Conservation (phyloP, 2,113 vertebrate species). For the Tylochromis polylepis region DNA sequence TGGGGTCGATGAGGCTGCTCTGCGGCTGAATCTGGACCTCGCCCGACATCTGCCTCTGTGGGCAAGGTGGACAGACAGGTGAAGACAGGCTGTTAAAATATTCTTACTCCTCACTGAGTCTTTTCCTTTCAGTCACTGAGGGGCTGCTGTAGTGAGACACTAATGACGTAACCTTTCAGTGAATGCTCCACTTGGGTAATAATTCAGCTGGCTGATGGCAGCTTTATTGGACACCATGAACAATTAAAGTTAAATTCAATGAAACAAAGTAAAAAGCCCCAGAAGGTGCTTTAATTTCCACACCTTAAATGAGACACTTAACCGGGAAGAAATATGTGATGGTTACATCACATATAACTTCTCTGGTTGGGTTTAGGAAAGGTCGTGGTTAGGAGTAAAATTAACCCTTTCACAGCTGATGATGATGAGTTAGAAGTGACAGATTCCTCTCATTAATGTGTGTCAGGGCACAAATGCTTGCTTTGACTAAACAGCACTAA, state of each 20-base stretch:
- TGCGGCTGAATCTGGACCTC: slow-evolving; percentile 59
- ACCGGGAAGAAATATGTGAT: accelerated
- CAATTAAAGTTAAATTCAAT: not conserved
- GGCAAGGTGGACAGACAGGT: not conserved
- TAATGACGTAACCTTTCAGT: accelerated
- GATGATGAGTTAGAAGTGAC: not conserved
- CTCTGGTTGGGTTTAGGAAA: not conserved
- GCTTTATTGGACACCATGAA: too few relatives aligned
- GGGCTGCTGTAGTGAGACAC: accelerated
- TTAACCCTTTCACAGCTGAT: not conserved
- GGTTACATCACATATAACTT: not conserved
- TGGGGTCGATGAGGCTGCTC: slow-evolving; percentile 45
- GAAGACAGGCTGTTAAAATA: not conserved
- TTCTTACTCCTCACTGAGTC: not conserved
- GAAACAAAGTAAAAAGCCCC: not conserved
- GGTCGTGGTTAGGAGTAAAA: not conserved
- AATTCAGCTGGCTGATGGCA: not conserved
- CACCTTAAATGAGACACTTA: not conserved
- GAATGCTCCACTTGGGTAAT: not conserved
- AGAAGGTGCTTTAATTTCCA: too few relatives aligned
- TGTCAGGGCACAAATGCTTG: not conserved
- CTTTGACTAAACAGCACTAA: not conserved
- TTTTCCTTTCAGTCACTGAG: not conserved
- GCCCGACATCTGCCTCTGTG: slow-evolving; percentile 67
- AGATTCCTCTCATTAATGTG: accelerated